A percentile compares a stretch with the other conserved stretches of the same genome.
These are phyloP conservation scores for Hippolais icterina DNA, from an alignment of 2,113 vertebrate genomes.

Conservation along the genomic window DNA sequence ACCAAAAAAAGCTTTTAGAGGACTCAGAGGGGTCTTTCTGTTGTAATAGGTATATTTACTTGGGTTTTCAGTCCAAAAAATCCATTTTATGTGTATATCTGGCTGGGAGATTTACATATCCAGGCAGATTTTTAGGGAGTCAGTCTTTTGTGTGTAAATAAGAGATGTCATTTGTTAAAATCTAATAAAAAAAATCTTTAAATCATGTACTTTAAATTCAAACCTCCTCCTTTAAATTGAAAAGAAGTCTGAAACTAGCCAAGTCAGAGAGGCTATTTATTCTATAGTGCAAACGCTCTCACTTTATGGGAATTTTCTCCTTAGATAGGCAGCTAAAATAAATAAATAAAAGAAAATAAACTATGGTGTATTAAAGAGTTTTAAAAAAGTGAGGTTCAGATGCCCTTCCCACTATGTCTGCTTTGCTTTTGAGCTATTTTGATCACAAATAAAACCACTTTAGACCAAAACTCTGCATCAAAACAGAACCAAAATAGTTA, in stretches of 20 bases:
- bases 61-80: constrained; percentile 48
- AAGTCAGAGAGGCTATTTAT: neutral
- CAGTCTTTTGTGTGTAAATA: constrained; percentile 55
- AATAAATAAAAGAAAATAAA: neutral
- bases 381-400: neutral
- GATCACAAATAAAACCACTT: neutral
- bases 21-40: constrained; percentile 51
- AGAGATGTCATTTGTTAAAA: constrained; percentile 57
- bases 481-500: neutral
- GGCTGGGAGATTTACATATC: constrained; percentile 58
- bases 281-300: neutral
- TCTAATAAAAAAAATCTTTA: constrained; percentile 59
- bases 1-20: constrained; percentile 53
- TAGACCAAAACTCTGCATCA: neutral
- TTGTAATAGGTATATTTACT: constrained; percentile 57
- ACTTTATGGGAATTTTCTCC: constrained; percentile 20
- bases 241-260: constrained; percentile 13
- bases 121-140: constrained; percentile 47
- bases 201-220: constrained; percentile 51
- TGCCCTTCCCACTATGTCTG: neutral
- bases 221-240: constrained; percentile 38
- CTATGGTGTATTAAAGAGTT: neutral
- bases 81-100: constrained; percentile 28
- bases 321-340: neutral
- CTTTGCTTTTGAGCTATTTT: neutral